These are phyloP conservation scores for Euplagia quadripunctaria DNA, from an alignment of 2,888 invertebrate species.

Conservation along the genomic window DNA sequence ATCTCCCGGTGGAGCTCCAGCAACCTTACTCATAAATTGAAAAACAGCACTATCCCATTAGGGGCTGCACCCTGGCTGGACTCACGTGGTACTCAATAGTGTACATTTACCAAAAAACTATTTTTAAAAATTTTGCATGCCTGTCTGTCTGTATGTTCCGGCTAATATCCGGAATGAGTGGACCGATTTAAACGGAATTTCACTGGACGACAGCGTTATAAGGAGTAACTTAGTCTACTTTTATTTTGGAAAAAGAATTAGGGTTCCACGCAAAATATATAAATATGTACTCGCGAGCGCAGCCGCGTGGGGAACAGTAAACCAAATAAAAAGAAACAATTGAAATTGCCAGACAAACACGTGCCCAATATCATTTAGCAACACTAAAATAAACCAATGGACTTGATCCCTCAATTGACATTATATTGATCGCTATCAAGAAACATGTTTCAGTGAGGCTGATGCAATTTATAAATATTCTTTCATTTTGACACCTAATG, in stretches of 20 bases:
- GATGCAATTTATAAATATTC: constrained; percentile 18
- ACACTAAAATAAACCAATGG: not conserved
- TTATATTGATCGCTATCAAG: not conserved
- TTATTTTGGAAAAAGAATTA: too few relatives aligned
- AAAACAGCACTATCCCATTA: not conserved
- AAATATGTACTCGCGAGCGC: too few relatives aligned
- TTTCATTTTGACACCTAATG: not conserved
- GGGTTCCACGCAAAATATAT: too few relatives aligned
- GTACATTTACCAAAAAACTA: too few relatives aligned
- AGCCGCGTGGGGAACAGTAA: not conserved
- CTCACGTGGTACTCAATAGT: too few relatives aligned
- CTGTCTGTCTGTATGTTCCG: too few relatives aligned
- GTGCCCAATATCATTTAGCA: not conserved
- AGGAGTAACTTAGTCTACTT: too few relatives aligned
- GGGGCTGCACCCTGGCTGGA: not conserved
- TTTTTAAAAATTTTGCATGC: too few relatives aligned
- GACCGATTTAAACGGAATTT: too few relatives aligned
- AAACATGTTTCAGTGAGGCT: not conserved
- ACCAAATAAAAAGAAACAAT: not conserved
- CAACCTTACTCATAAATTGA: not conserved
- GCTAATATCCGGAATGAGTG: too few relatives aligned
- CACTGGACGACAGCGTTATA: too few relatives aligned
- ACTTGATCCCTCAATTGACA: constrained; percentile 8
- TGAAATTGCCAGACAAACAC: not conserved
- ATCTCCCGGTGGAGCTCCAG: not conserved